Evolutionary conservation across 2,797 vertebrate species (phyloP), one percentile per base, ranked within the genome.

Genomic region (Chelmon rostratus): DNA sequence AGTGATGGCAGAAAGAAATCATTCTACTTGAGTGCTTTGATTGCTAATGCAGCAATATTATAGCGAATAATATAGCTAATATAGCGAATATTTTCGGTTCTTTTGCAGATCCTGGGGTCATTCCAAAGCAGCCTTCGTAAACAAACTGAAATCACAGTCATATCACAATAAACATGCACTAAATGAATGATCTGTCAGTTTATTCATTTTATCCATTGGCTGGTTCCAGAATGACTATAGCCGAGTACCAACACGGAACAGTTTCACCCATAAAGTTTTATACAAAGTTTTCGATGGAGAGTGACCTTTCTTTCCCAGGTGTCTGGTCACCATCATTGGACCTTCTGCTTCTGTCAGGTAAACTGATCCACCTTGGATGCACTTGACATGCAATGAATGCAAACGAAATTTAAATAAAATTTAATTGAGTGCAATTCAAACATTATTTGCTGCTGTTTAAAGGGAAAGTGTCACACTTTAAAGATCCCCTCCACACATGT

Each of bases 361-460:
- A 42, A 44, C 31, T 21, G 2, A 35, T 38, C 12, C 1, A 9
- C 50, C 25, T 25, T 18, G 4, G 46, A 33, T 2, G 9, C 15
- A 25, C 21, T 21, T 16, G n/a, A 42, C 54, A 46, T 52, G 54
- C 11, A 69, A 52, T 12, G 10, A 40, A 53, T 28, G 50, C 42
- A 6, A 52, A 25, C 4, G 40, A n/a, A n/a, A n/a, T n/a, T n/a
- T n/a, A n/a, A n/a, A n/a, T n/a, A 13, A n/a, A 8, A 16, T 53
- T 67, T 67, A 67, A 37, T 66, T 11, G 3, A 8, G 11, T 28
- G 7, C 19, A 4, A 28, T 28, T 13, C 18, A 23, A 33, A 50
- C 13, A 35, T 70, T 3, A 35, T 23, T 54, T 57, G 50, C 12
- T 76, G 58, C n/a, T 42, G 21, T 25, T 57, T 62, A 77, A 67